These are phyloP conservation scores for Nyctibius bracteatus DNA, from an alignment of 2,113 vertebrate genomes.

Conservation along the genomic window DNA sequence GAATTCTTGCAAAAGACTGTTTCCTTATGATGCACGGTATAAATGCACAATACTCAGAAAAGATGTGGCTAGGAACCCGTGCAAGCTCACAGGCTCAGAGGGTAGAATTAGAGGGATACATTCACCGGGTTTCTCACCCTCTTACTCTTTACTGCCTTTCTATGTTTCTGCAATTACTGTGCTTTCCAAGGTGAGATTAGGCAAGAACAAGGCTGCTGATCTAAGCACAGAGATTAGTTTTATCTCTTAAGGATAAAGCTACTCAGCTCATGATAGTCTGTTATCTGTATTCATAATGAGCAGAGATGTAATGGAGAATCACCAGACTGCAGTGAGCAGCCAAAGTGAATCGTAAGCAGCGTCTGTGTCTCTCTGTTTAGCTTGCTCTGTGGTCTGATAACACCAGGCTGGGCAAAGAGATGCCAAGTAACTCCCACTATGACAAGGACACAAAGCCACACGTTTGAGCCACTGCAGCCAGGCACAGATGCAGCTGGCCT, in stretches of 20 bases:
- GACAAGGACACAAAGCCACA: background rate
- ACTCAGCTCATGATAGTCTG: constrained; percentile 4
- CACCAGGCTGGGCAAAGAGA: background rate
- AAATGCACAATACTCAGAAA: background rate
- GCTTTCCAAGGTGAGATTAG: background rate
- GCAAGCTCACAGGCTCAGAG: background rate
- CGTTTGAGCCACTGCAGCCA: background rate
- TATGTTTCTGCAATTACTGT: background rate
- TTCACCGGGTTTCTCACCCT: background rate
- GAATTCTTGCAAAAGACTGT: background rate
- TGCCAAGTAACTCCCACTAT: background rate
- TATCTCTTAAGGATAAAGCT: constrained; percentile 39
- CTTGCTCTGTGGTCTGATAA: background rate
- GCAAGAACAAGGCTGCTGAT: background rate
- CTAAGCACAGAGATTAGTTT: constrained; percentile 15
- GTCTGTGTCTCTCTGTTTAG: background rate
- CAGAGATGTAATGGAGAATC: constrained; percentile 21
- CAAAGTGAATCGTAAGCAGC: background rate
- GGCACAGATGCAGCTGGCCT: background rate
- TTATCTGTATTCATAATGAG: constrained; percentile 50
- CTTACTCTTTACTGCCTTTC: background rate
- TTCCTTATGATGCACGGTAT: background rate
- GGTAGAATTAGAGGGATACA: background rate
- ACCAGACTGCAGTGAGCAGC: constrained; percentile 10
- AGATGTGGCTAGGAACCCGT: background rate